Conservation (phyloP, 2,113 vertebrate species). For the Callopanchax toddi region DNA sequence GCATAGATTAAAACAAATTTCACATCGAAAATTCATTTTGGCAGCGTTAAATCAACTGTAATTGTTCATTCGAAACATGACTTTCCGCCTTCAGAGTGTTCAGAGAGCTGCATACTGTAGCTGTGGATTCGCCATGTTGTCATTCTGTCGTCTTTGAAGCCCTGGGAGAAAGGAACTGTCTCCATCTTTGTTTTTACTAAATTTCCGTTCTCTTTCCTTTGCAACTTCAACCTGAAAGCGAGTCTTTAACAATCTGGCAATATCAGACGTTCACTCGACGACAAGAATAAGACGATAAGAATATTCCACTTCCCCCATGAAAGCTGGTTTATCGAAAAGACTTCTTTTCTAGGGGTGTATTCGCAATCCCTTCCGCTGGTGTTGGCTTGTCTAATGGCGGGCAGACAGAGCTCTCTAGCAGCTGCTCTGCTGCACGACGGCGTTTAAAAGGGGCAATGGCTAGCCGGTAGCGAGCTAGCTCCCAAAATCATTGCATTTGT, state of each 20-base stretch:
- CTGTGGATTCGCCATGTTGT: constrained; percentile 84
- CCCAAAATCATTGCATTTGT: constrained; percentile 70
- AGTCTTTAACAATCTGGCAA: constrained; percentile 49
- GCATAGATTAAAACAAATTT: constrained; percentile 42
- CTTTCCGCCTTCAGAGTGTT: constrained; percentile 47
- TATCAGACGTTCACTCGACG: constrained; percentile 57
- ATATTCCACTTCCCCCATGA: constrained; percentile 63
- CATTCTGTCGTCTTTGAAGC: constrained; percentile 83
- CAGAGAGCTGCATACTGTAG: constrained; percentile 72
- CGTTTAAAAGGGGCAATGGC: constrained; percentile 79
- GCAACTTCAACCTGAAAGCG: constrained; percentile 68
- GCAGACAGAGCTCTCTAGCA: constrained; percentile 59
- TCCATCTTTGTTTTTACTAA: constrained; percentile 84
- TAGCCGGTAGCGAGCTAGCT: constrained; percentile 72
- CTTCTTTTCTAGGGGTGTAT: constrained; percentile 57
- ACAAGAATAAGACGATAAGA: constrained; percentile 42
- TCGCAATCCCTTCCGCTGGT: constrained; percentile 71
- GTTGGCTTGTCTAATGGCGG: constrained; percentile 76
- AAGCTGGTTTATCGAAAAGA: constrained; percentile 46
- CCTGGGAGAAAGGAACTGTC: constrained; percentile 80
- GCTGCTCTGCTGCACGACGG: constrained; percentile 69
- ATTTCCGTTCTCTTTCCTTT: constrained; percentile 80
- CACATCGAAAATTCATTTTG: constrained; percentile 20
- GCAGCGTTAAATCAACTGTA: constrained; percentile 12
- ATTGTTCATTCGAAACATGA: constrained; percentile 25